Evolutionary conservation across 2,113 vertebrate species (phyloP).

Genomic region (Centrocercus urophasianus): DNA sequence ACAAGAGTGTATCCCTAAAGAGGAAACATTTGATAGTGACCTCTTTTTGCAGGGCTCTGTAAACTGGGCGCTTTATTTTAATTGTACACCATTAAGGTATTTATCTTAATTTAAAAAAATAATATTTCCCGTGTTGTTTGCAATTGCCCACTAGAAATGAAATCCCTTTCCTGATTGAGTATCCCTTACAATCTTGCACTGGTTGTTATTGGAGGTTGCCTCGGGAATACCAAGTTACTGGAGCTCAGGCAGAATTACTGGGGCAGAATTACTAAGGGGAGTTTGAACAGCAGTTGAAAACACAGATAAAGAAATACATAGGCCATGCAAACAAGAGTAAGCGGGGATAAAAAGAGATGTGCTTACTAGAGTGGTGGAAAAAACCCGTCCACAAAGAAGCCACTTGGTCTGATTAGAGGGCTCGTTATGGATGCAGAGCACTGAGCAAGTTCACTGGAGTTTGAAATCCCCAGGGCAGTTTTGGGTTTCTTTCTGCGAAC

Average conservation of each 20-base stretch:
- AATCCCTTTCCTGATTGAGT: constrained; percentile 28
- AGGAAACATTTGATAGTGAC: constrained; percentile 12
- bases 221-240: constrained; percentile 56
- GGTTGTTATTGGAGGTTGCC: constrained; percentile 57
- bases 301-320: constrained; percentile 64
- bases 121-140: constrained; percentile 69
- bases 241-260: neutral
- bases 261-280: constrained; percentile 6
- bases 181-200: constrained; percentile 20
- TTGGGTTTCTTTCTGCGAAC: constrained; percentile 20
- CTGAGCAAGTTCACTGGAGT: constrained; percentile 16
- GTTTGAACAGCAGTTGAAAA: constrained; percentile 51
- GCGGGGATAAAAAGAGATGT: constrained; percentile 42
- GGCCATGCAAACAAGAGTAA: constrained; percentile 50
- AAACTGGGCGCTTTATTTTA: constrained; percentile 48
- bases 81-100: constrained; percentile 50
- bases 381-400: neutral
- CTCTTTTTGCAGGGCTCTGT: neutral
- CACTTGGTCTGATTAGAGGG: constrained; percentile 9
- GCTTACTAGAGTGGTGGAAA: neutral
- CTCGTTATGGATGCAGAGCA: constrained; percentile 51
- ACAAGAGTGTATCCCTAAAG: neutral
- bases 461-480: constrained; percentile 18
- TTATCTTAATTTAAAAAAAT: constrained; percentile 69
- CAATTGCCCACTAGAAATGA: constrained; percentile 48